Evolutionary conservation across 2,888 invertebrate genomes (phyloP), one percentile per base, ranked within the genome.

Genomic region (Eilema caniola): DNA sequence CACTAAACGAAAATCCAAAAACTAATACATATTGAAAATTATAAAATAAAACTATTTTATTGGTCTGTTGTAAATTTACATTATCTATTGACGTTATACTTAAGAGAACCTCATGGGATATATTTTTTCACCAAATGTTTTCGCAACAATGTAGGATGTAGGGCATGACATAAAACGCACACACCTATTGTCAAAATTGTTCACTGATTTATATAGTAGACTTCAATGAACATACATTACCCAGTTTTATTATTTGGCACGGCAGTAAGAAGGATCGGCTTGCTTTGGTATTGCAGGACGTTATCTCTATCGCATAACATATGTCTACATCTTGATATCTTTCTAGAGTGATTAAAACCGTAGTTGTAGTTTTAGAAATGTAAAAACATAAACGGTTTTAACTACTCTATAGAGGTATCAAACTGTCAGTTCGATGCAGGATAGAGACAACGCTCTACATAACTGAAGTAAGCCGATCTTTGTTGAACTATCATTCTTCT

Each of bases 201-300:
- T 81, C 81, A 84, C 80, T 82, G 71, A 83, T 83, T 71, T 75
- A 71, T 81, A 83, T 83, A 86, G 79, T 82, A 81, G 78, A 53
- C n/a, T 60, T 60, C 59, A 47, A 31, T 60, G 20, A 8, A 69
- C 23, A 28, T 10, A 14, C 12, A 28, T 16, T 68, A 20, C 24
- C 37, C 24, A 57, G 10, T 2, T 47, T n/a, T 23, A 11, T 25
- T 20, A 14, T 59, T 25, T 25, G 10, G 53, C n/a, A 8, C 16
- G 2, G n/a, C 53, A n/a, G n/a, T 12, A 47, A 47, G 12, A 20
- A n/a, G 53, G n/a, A 10, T n/a, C 53, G n/a, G 10, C n/a, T 53
- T 7, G 0, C 8, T n/a, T n/a, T 3, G 1, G 16, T 41, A 16
- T 41, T 41, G 20, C 20, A 41, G 7, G 3, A 20, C 5, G 7